Conservation (phyloP, 2,113 vertebrate species). For the Pontoporia blainvillei region DNA sequence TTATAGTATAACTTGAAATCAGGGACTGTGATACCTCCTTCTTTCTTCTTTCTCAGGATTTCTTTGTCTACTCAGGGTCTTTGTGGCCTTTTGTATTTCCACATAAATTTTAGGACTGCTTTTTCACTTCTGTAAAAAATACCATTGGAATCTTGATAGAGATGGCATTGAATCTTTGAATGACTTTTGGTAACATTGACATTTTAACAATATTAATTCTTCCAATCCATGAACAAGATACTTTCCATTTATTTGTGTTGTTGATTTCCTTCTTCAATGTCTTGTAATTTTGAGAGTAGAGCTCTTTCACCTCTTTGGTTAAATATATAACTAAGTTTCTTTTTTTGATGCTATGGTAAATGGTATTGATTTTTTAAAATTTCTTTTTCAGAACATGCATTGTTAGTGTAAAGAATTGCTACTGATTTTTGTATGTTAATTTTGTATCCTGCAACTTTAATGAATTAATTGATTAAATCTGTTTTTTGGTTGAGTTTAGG, state of each 20-base stretch:
- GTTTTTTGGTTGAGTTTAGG: background rate
- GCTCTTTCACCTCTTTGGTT: background rate
- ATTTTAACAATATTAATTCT: background rate
- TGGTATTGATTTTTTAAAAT: background rate
- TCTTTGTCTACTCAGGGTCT: background rate
- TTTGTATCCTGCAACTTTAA: background rate
- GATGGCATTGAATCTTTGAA: background rate
- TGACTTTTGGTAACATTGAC: background rate
- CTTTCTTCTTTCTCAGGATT: background rate
- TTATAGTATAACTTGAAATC: background rate
- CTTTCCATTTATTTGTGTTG: background rate
- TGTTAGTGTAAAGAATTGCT: background rate
- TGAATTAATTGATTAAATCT: background rate
- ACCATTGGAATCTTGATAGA: background rate
- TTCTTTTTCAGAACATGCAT: background rate
- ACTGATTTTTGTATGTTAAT: background rate
- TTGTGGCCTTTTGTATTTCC: background rate
- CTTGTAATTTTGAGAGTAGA: background rate
- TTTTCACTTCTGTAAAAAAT: background rate
- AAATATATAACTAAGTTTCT: background rate
- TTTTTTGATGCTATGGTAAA: background rate
- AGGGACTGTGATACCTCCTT: too few species aligned
- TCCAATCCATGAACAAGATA: background rate
- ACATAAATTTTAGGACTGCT: background rate
- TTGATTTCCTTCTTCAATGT: background rate